Conservation (phyloP, 64 coral and sea anemone species). For the Montipora efflorescens region DNA sequence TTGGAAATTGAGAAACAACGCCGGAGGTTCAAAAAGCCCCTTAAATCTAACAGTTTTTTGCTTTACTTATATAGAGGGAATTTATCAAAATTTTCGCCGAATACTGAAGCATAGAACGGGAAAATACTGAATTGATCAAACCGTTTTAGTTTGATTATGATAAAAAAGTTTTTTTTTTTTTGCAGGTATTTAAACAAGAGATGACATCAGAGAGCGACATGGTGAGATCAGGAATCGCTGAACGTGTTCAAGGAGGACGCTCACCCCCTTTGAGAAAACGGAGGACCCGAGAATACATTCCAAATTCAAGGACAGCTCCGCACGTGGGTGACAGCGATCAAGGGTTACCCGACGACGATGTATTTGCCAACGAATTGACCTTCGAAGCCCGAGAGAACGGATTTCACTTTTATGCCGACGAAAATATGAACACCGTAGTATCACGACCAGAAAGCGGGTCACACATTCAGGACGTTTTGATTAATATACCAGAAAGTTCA, state of each 20-base stretch:
- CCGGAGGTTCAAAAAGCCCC: too few species aligned
- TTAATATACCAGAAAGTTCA: constrained; percentile 49
- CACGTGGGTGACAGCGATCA: not conserved
- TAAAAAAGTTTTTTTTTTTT: not conserved
- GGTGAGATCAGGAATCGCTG: constrained; percentile 33
- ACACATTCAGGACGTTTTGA: constrained; percentile 35
- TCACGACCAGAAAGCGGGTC: constrained; percentile 16
- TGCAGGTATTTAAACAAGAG: constrained; percentile 16
- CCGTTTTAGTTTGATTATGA: not conserved
- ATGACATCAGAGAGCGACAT: constrained; percentile 21
- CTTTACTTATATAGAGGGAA: too few species aligned
- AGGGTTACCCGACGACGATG: not conserved
- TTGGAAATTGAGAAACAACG: too few species aligned
- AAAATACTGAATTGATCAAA: not conserved
- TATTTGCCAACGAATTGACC: not conserved
- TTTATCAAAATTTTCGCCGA: too few species aligned
- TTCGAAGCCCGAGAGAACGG: constrained; percentile 19
- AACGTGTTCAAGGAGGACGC: constrained; percentile 63
- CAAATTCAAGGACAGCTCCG: constrained; percentile 50
- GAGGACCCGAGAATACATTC: constrained; percentile 85
- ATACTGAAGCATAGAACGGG: too few species aligned
- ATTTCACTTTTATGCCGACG: constrained; percentile 37
- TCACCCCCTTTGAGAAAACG: constrained; percentile 76
- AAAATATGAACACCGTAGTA: constrained; percentile 72
- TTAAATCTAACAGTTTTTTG: too few species aligned